Base-by-base conservation (phyloP, 1,140 invertebrate genomes). In the Glossosoma conforme region DNA sequence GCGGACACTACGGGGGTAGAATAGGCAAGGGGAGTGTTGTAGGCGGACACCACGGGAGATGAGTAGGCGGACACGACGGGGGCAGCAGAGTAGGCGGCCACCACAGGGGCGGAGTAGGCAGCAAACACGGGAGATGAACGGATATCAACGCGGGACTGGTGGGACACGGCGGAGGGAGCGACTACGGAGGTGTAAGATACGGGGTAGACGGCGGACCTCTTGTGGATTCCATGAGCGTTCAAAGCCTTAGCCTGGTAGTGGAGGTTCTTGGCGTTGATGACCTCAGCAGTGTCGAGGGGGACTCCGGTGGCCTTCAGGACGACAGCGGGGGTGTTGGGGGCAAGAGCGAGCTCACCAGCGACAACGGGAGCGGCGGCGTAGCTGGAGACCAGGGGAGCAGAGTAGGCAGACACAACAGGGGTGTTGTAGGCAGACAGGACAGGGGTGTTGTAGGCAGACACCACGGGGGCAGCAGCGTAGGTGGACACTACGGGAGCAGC, bases 191-290 rank as follows among this genome's bases (percentile, higher is more conserved):
- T 58, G 54, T 62, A 72, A 18, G 62, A 62, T 19, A 71, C 19
- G 1, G 70, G 68, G 10, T 64, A 56, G 33, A 68, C 64, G 22
- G 63, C 40, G 48, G 40, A 35, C 24, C 66, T 61, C 17, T 64
- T 44, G 43, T 72, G 69, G 44, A 61, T 59, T 36, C 62, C 65
- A 37, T 64, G 56, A 17, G 35, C 43, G 37, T 63, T 60, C 4
- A 66, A 51, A 21, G 68, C 63, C 40, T 70, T 67, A 33, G 25
- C 67, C 63, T 11, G 62, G 66, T 24, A 65, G 62, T 45, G 46
- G 28, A 56, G 51, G 6, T 57, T 33, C 2, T 60, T 35, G 33
- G 58, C 50, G 10, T 62, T 47, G 14, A 62, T 36, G 24, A 59
- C 45, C 10, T 55, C 47, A 36, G 44, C 55, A 65, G 68, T 64